Conservation (phyloP, 2,113 vertebrate species). For the Pionites leucogaster region DNA sequence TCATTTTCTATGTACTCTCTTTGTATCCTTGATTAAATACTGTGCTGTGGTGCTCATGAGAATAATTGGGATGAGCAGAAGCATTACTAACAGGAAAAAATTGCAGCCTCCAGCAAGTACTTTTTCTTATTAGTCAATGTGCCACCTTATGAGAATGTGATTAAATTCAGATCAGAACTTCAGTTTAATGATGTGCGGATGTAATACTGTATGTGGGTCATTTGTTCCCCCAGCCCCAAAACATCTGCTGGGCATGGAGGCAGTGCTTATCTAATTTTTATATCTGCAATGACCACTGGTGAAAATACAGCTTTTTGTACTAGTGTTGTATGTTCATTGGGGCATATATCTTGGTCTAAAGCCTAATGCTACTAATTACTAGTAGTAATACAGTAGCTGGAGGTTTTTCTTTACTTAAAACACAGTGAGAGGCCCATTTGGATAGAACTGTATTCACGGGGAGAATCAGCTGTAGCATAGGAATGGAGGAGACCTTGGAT, state of each 20-base stretch:
- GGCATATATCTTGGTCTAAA: neutral
- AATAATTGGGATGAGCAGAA: conserved; percentile 66
- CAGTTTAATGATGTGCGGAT: conserved; percentile 41
- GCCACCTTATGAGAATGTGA: conserved; percentile 42
- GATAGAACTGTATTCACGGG: neutral
- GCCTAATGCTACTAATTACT: neutral
- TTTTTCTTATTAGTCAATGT: conserved; percentile 62
- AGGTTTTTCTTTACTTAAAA: neutral
- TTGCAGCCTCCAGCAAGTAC: conserved; percentile 62
- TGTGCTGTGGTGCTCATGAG: conserved; percentile 42
- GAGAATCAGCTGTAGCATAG: neutral
- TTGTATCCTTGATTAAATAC: conserved; percentile 63
- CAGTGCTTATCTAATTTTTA: neutral
- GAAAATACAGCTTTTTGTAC: neutral
- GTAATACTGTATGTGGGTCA: neutral
- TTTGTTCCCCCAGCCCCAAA: conserved; percentile 1
- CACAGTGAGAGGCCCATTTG: neutral
- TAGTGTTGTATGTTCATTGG: neutral
- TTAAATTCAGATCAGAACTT: conserved; percentile 65
- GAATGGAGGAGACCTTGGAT: neutral
- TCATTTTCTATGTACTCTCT: conserved; percentile 59
- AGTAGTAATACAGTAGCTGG: neutral
- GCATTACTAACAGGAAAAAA: conserved; percentile 68
- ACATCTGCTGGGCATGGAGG: neutral
- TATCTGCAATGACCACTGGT: neutral